Base-by-base conservation (phyloP, 2,888 invertebrate species). In the Drosophila koepferae region DNA sequence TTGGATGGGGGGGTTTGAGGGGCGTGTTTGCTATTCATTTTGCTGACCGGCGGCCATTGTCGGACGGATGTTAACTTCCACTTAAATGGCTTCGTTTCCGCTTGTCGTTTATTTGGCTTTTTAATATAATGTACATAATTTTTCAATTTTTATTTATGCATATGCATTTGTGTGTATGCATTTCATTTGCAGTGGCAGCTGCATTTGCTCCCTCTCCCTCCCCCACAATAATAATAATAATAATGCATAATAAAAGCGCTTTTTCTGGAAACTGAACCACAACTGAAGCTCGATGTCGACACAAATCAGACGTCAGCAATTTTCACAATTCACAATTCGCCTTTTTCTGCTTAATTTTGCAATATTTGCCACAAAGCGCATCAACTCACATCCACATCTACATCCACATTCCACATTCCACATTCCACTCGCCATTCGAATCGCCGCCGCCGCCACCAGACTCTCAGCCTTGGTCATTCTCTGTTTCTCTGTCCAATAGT, bases 81-180 rank as follows among this genome's bases (percentile, higher is more conserved):
- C 90, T 92, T 91, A 91, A 92, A 92, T 92, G 91, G 91, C 89
- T 90, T 80, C 91, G 87, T 90, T 92, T 92, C 92, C 92, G 92
- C 83, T 87, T 91, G 90, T 89, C 91, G 89, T 91, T 86, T 83
- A 80, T 87, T 87, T 85, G 79, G 64, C 77, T 86, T 90, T 84
- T 87, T 90, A 89, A 89, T 82, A 86, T 87, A 87, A 87, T 87
- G 89, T 77, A 81, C 86, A 90, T 84, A 87, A 86, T 86, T 87
- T 88, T 89, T 89, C 86, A 90, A 90, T 90, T 89, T 87, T 90
- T 87, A 82, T 90, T 85, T 86, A 86, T 56, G 56, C 67, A 68
- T 83, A 70, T 64, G 75, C 79, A 70, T 76, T 68, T 77, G 62
- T 83, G 63, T 86, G 84, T 77, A 55, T 86, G 85, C 89, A 82